Base-by-base conservation (phyloP, 37 sponge, comb jelly and placozoan species). In the Chondrosia reniformis region DNA sequence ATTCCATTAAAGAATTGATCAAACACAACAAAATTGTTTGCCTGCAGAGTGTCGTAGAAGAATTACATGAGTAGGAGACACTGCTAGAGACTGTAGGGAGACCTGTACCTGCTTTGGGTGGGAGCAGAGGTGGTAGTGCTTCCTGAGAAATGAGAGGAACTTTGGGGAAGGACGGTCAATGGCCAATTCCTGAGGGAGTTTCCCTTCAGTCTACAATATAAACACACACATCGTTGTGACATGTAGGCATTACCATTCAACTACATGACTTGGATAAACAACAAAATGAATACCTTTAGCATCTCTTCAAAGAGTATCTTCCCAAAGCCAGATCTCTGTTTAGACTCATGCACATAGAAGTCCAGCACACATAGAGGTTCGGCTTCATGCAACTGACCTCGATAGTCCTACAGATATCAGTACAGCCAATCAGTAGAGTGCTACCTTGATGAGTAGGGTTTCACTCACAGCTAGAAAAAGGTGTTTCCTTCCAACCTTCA, bases 81-180 rank as follows among this genome's bases (percentile, higher is more conserved):
- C 21, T n/a, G 9, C 10, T 22, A n/a, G 39, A 64, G 32, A 37
- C 32, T 15, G 34, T 72, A 21, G 17, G n/a, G 22, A 31, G 10
- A 34, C 28, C 9, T 75, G 45, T 42, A 92, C 96, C 93, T 96
- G 93, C 30, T 76, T 87, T 0, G 89, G 54, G 54, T 71, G 52
- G 21, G 90, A 80, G 0, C 46, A 57, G 1, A 97, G 82, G 13
- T 82, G 45, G 69, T 95, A 97, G 32, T 92, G 92, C 65, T 87
- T 94, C 71, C 79, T 84, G 34, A 95, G 78, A 42, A 97, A 97
- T 10, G 52, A 65, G 6, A 97, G 77, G 28, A 91, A 89, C 72
- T 97, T 97, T 9, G 77, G 55, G 32, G 98, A 97, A 6, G 98
- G 98, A 63, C 95, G 74, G 79, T 97, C 98, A 45, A 94, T 94